Base-by-base conservation (phyloP, 2,113 vertebrate genomes). In the Machaerirhynchus nigripectus region DNA sequence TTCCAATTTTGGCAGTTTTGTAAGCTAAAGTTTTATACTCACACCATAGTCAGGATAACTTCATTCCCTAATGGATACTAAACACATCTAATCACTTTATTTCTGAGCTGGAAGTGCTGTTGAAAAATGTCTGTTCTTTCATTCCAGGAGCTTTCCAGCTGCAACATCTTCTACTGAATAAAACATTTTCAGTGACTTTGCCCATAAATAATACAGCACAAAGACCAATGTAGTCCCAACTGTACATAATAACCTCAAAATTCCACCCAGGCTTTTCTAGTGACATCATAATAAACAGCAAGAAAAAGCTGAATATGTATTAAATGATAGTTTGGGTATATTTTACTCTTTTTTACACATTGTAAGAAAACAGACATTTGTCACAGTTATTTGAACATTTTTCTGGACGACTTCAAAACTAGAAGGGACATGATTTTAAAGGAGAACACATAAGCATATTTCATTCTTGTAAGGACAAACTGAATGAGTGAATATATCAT, bases 81-180 rank as follows among this genome's bases (percentile, higher is more conserved):
- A 93, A 91, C 87, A 96, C 76, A 95, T 94, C 75, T 96, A 95
- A 97, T 97, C 95, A 96, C 91, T 96, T 60, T 95, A 69, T 83
- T 97, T 93, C 91, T 96, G 85, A 97, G 90, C 79, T 93, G 40
- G 69, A 84, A 97, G 52, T 3, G 11, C 94, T 94, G 78, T 91
- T 95, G 94, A 93, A 95, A 97, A 95, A 96, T 89, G 30, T 91
- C 89, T 42, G 18, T 89, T 96, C 84, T 97, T 97, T 87, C 89
- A 84, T 85, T 96, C 53, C 90, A 92, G 84, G n/a, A 97, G 94
- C 70, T 95, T 87, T 96, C 80, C 90, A 96, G 85, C 75, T 91
- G 90, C 57, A 75, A 88, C 59, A 15, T 77, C 93, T 95, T 89
- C 89, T 89, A 92, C 92, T 94, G 93, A 97, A 96, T 95, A 97